These are phyloP conservation scores for Etia nguti DNA, from an alignment of 2,113 vertebrate genomes.

Conservation along the genomic window DNA sequence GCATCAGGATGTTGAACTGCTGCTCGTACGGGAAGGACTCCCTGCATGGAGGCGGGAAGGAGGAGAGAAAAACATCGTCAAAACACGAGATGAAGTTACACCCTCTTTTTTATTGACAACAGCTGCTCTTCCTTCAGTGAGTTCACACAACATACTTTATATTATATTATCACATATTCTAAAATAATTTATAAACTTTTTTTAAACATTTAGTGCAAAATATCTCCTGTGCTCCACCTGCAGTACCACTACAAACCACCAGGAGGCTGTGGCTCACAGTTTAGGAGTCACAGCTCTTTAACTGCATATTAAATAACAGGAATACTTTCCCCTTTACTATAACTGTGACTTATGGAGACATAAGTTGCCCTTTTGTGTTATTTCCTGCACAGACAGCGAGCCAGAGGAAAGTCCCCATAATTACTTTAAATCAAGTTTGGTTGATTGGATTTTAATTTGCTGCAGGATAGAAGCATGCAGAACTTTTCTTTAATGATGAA, in stretches of 20 bases:
- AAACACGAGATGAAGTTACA: background rate
- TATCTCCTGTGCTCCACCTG: background rate
- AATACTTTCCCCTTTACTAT: background rate
- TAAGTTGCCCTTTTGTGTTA: background rate
- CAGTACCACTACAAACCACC: background rate
- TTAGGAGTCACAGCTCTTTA: too few relatives aligned
- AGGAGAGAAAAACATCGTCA: background rate
- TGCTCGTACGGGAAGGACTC: slow-evolving; percentile 93
- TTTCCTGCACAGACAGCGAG: background rate
- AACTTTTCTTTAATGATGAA: background rate
- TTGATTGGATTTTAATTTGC: background rate
- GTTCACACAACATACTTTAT: background rate
- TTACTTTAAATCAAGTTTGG: background rate
- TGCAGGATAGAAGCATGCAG: background rate
- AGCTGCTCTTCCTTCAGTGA: background rate
- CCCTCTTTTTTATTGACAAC: background rate
- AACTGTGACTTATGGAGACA: background rate
- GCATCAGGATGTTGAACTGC: slow-evolving; percentile 96
- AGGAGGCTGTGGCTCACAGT: too few relatives aligned
- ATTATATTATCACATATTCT: background rate
- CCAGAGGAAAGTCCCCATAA: background rate
- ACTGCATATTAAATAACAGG: background rate
- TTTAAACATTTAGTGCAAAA: background rate
- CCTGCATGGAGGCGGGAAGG: slow-evolving; percentile 59
- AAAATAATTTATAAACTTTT: background rate